Base-by-base conservation (phyloP, 2,113 vertebrate genomes). In the Meriones unguiculatus region DNA sequence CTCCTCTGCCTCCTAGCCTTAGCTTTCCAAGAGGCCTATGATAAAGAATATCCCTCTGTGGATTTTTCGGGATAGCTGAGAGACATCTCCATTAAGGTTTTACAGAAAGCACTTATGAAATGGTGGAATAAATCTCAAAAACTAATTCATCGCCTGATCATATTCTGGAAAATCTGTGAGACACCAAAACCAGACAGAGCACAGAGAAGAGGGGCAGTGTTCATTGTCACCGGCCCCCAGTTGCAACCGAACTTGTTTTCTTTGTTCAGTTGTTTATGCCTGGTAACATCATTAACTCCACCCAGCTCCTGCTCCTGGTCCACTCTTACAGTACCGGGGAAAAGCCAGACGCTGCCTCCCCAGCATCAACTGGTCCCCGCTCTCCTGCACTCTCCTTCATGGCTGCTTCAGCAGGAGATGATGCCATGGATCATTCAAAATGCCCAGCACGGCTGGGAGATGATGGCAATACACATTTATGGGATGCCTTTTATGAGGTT, bases 381-480 rank as follows among this genome's bases (percentile, higher is more conserved):
- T 65, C 97, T 97, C 94, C 89, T 17, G 65, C 73, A 18, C 52
- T 80, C 89, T 89, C 95, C 41, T 62, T 73, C 70, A 65, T n/a
- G 5, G 18, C 97, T 46, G 82, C 50, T 73, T 96, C 75, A 1
- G 0, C 32, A 91, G 91, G 94, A 96, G 93, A 90, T 0, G 0
- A 88, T 81, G 90, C 95, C 96, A 95, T 70, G 1, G 76, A 98
- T 96, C 89, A 94, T 95, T 94, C 89, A 17, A 85, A 95, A 97
- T 95, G 78, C 92, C 94, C 89, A 92, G 96, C 95, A 97, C 90
- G 94, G 94, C 97, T 96, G 69, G 96, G 95, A 97, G 98, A 96
- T 46, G 89, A 95, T 88, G 12, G 87, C 75, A 65, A 72, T 91
- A 93, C 93, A 97, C 98, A 97, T 97, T 97, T 98, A 98, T 91